phyloP scores from a whole-genome alignment of 1,140 invertebrate species.

The Brachionus calyciflorus region DNA sequence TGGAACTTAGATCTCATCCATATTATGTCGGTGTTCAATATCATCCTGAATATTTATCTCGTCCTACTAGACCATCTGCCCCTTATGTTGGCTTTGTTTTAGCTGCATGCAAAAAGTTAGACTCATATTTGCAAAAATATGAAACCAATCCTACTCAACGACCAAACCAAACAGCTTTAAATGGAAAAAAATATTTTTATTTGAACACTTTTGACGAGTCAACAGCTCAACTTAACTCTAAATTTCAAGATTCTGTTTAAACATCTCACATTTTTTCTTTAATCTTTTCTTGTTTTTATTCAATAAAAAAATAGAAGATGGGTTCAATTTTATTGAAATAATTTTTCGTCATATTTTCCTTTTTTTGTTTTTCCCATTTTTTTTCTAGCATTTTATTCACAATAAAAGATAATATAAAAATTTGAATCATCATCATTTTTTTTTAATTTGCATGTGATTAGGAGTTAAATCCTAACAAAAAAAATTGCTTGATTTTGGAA shows the following conservation, averaged over 20 bases:
- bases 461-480: neutral
- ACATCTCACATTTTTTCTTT: neutral
- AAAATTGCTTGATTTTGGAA: neutral
- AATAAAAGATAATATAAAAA: neutral
- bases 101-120: slow-evolving; percentile 64
- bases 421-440: neutral
- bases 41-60: slow-evolving; percentile 93
- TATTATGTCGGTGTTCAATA: slow-evolving; percentile 95
- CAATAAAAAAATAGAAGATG: neutral
- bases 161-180: neutral
- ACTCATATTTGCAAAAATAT: slow-evolving; percentile 12
- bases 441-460: neutral
- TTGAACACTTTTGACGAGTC: slow-evolving; percentile 35
- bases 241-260: slow-evolving; percentile 20
- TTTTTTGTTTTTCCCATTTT: neutral
- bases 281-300: neutral
- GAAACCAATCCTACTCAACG: neutral
- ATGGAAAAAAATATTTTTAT: slow-evolving; percentile 30
- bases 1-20: slow-evolving; percentile 69
- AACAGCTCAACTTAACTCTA: slow-evolving; percentile 8
- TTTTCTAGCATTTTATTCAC: too few species aligned
- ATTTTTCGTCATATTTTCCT: neutral
- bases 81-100: slow-evolving; percentile 76
- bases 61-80: slow-evolving; percentile 86
- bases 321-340: slow-evolving; percentile 26